Evolutionary conservation across 2,888 invertebrate genomes (phyloP), one percentile per base, ranked within the genome.

Genomic region (Drosophila testacea): DNA sequence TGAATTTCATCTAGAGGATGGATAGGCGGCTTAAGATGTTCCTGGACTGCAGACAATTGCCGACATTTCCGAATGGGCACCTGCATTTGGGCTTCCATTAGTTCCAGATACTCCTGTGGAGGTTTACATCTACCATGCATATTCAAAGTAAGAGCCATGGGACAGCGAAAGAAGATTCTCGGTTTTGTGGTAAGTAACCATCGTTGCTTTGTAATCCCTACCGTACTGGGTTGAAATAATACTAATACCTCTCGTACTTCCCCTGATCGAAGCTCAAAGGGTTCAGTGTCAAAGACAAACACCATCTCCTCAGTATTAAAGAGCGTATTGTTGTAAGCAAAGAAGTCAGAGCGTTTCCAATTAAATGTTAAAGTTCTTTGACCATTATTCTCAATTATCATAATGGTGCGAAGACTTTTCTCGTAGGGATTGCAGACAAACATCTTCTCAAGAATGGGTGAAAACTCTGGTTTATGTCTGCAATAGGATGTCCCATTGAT

Each of bases 341-440:
- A 91, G 55, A 79, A 89, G 0, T 81, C 44, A 0, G 72, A 67
- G 1, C 61, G 68, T 0, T 22, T 48, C 91, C 91, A 91, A 13
- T 48, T 65, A 11, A 88, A 89, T 6, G 50, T 61, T 4, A 91
- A 27, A 0, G 70, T 30, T 5, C 69, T 62, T 0, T 32, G 27
- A 0, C 91, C 91, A 6, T 78, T 61, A 55, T 91, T 91, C 46
- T 90, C 79, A n/a, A 91, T 54, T 16, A 76, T 80, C 55, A 91
- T 63, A 0, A 89, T 65, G 0, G 77, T 81, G 30, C 89, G 89
- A 1, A 77, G 36, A 3, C 67, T 60, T 1, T 59, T 70, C 39
- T 86, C 81, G 51, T 77, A 91, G 2, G 91, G 90, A 41, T 79
- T 70, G 38, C 91, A 85, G 0, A 69, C 68, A 39, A 91, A 91